These are phyloP conservation scores for Caenorhabditis sulstoni DNA, from an alignment of 2,888 invertebrate species.

Conservation along the genomic window DNA sequence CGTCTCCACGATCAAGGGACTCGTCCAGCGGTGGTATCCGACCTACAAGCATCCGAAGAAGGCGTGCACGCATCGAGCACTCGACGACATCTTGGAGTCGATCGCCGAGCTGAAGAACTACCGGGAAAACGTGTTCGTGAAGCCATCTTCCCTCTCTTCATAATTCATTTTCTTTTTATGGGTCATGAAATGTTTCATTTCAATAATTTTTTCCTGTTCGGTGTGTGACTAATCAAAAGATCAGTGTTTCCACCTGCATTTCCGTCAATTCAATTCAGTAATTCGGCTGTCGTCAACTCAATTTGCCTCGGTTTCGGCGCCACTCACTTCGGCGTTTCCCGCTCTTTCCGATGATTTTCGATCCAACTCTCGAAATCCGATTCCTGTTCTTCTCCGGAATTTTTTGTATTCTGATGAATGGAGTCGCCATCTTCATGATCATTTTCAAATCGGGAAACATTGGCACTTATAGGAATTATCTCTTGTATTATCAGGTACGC, in stretches of 20 bases:
- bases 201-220: no score
- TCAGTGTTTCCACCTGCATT: neutral
- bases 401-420: conserved; percentile 15
- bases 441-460: conserved; percentile 39
- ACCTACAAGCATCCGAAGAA: conserved; percentile 81
- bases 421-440: conserved; percentile 27
- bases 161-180: conserved; percentile 1
- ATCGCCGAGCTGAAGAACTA: conserved; percentile 88
- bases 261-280: neutral
- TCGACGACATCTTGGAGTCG: conserved; percentile 86
- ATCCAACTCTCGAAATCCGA: conserved; percentile 21
- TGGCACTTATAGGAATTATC: conserved; percentile 29
- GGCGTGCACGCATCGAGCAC: conserved; percentile 81
- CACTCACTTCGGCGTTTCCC: neutral
- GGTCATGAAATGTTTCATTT: neutral
- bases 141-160: neutral
- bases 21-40: conserved; percentile 85
- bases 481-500: conserved; percentile 33
- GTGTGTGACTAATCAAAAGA: neutral
- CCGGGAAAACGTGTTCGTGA: conserved; percentile 84
- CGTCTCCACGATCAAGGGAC: conserved; percentile 88
- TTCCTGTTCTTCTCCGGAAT: conserved; percentile 24
- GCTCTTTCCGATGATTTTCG: conserved; percentile 23
- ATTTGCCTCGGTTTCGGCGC: neutral
- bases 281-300: neutral